These are phyloP conservation scores for Macrosteles quadrilineatus DNA, from an alignment of 1,140 invertebrate species.

Conservation along the genomic window DNA sequence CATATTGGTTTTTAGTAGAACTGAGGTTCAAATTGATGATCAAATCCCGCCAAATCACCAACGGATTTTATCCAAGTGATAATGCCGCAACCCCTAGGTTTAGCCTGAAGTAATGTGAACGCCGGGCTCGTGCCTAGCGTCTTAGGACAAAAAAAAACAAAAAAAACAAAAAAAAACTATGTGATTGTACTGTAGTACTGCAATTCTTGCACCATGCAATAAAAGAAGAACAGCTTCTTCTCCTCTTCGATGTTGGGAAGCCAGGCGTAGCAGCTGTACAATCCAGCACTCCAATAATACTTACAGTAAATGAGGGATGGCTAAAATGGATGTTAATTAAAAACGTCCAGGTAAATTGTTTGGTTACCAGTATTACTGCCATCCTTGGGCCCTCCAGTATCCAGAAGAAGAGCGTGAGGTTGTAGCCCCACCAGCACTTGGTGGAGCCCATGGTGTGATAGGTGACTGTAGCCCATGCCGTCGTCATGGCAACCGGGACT, in stretches of 20 bases:
- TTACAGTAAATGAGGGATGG: no score
- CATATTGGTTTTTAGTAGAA: slow-evolving; percentile 8
- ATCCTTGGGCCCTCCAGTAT: slow-evolving; percentile 83
- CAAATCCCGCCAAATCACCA: no score
- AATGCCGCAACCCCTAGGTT: no score
- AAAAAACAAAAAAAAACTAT: no score
- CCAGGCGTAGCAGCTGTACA: background rate
- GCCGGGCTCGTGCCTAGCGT: no score
- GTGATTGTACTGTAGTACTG: background rate
- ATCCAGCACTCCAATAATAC: background rate
- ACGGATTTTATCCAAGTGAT: no score
- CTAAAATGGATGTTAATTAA: no score
- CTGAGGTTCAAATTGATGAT: no score
- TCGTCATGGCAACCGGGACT: slow-evolving; percentile 69
- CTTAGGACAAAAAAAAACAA: no score
- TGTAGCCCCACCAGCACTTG: slow-evolving; percentile 86
- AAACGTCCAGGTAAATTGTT: no score
- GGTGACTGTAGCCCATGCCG: slow-evolving; percentile 69
- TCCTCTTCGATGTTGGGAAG: background rate
- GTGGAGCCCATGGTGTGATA: slow-evolving; percentile 48
- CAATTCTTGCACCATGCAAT: background rate
- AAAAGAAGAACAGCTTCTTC: background rate
- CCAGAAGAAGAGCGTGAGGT: slow-evolving; percentile 78
- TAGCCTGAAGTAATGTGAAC: no score
- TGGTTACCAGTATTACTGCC: slow-evolving; percentile 73